Conservation (phyloP, 2,113 vertebrate genomes). For the Catharus minimus region DNA sequence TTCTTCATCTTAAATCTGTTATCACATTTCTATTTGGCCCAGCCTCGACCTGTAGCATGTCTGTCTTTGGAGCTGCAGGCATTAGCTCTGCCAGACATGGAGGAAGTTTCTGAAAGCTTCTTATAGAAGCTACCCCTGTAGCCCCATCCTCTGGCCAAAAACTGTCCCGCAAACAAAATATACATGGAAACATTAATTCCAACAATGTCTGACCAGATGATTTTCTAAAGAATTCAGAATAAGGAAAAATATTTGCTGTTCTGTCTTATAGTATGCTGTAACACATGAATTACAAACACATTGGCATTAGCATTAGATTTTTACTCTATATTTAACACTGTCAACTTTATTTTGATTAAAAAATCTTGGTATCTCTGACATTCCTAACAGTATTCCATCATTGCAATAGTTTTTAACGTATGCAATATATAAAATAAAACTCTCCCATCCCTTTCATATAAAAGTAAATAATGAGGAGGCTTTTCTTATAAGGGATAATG, state of each 20-base stretch:
- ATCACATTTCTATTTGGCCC: not conserved
- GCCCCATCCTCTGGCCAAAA: not conserved
- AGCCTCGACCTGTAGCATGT: fast-evolving
- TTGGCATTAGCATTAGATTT: not conserved
- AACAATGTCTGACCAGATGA: not conserved
- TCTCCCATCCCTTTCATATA: not conserved
- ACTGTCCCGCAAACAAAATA: not conserved
- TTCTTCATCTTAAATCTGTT: not conserved
- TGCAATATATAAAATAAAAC: not conserved
- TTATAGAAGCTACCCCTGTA: not conserved
- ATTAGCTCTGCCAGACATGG: not conserved
- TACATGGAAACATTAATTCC: not conserved
- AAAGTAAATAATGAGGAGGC: not conserved
- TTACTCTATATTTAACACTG: not conserved
- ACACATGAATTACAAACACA: not conserved
- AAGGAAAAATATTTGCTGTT: not conserved
- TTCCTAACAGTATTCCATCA: not conserved
- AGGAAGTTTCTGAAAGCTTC: not conserved
- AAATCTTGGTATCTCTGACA: not conserved
- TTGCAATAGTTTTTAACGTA: not conserved
- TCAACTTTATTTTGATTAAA: not conserved
- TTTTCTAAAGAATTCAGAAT: not conserved
- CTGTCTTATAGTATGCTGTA: not conserved
- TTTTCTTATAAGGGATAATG: not conserved
- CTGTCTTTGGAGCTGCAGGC: not conserved